Percentiles rank a stretch among this genome's conserved stretches.
Evolutionary conservation across 2,113 vertebrate species (phyloP).

Genomic region (Etheostoma spectabile): DNA sequence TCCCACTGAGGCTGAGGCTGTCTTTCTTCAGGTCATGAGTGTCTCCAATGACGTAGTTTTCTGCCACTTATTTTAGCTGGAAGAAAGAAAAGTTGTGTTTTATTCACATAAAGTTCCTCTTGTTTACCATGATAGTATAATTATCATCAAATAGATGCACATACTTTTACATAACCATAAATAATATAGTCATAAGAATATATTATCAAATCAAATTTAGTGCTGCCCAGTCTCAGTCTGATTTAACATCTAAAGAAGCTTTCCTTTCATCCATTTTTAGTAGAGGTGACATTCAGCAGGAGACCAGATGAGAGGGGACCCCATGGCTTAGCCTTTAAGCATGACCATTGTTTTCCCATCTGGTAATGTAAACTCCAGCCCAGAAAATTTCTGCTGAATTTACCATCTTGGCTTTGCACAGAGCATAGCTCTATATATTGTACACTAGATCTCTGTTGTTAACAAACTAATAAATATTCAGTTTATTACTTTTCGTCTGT

Average conservation of each 20-base stretch:
- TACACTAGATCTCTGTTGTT: neutral
- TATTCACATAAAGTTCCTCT: neutral
- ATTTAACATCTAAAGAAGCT: conserved; percentile 30
- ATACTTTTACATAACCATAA: neutral
- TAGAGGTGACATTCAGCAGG: conserved; percentile 84
- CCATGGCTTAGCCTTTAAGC: conserved; percentile 73
- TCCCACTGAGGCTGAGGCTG: neutral
- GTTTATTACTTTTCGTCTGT: neutral
- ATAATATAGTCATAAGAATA: neutral
- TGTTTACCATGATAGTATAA: neutral
- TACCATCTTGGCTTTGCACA: conserved; percentile 23
- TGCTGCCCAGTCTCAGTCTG: neutral
- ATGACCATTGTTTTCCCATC: conserved; percentile 77
- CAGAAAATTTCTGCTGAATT: conserved; percentile 62
- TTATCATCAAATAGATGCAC: neutral
- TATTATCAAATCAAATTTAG: conserved; percentile 17
- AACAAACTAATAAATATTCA: neutral
- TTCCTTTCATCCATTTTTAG: conserved; percentile 60
- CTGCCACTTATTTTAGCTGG: conserved; percentile 2
- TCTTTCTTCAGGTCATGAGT: conserved; percentile 31
- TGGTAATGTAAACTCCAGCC: conserved; percentile 65
- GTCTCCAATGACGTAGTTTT: conserved; percentile 36
- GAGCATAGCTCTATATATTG: neutral
- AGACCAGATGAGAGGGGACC: conserved; percentile 68
- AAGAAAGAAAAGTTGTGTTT: conserved; percentile 25